Conservation (phyloP, 2,113 vertebrate species). For the Dasyornis broadbenti region DNA sequence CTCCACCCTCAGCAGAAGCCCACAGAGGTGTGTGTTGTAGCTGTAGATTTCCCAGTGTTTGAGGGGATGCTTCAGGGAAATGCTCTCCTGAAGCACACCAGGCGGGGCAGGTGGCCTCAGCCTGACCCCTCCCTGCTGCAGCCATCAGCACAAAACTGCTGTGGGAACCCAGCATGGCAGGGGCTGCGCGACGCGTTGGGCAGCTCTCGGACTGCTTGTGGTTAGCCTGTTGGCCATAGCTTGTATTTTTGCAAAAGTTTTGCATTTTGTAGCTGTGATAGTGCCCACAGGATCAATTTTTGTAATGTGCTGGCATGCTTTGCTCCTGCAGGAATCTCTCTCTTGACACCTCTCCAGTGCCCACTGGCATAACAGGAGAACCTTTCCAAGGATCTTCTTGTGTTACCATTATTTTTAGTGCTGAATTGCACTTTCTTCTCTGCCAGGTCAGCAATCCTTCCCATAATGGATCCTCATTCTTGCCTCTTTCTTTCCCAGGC, state of each 20-base stretch:
- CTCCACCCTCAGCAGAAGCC: neutral
- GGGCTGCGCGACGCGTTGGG: accelerated
- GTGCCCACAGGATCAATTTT: neutral
- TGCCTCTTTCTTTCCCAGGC: neutral
- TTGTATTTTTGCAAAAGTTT: neutral
- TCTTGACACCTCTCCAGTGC: neutral
- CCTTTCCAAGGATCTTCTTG: neutral
- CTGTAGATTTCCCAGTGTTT: neutral
- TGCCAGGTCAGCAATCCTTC: neutral
- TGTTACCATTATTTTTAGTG: neutral
- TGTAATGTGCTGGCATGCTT: neutral
- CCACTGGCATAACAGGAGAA: neutral
- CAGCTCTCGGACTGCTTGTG: neutral
- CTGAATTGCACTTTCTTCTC: neutral
- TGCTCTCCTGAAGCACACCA: neutral
- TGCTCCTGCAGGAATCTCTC: neutral
- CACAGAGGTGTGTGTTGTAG: neutral
- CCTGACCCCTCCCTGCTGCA: neutral
- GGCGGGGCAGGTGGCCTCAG: neutral
- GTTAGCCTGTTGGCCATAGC: neutral
- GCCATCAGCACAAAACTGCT: neutral
- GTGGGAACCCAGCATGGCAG: neutral
- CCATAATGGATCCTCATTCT: neutral
- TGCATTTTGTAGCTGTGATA: neutral
- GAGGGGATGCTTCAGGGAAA: neutral